Evolutionary conservation across 2,113 vertebrate genomes (phyloP), one percentile per base, ranked within the genome.

Genomic region (Nasalis larvatus): DNA sequence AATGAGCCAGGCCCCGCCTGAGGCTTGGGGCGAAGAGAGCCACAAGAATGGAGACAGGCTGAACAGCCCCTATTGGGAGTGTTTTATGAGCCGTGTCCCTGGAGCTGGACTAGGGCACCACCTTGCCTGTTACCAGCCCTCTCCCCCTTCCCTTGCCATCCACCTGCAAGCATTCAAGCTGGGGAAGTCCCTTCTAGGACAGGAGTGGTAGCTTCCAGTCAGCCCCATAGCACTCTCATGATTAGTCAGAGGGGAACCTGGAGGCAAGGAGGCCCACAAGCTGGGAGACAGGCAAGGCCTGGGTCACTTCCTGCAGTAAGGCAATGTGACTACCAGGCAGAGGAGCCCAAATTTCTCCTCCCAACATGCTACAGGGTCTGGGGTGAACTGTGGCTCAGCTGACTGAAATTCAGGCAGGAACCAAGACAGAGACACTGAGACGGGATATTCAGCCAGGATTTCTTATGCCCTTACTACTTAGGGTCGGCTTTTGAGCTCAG

Each of bases 221-320:
- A 56, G 63, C n/a, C 35, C 77, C 6, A 0, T 9, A 37, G 32
- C 58, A 25, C 35, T 23, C 42, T 63, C 35, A 4, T 45, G 63
- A 2, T 83, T 45, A 88, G 73, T 95, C 86, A 94, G 78, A 97
- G 54, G 37, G 66, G 32, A 40, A 32, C 52, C 91, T 94, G 58
- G 73, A 81, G 91, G 86, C 27, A 52, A 35, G 9, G 11, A 32
- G 68, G n/a, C 35, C 63, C 35, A 40, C n/a, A 68, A 76, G 89
- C 45, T 35, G n/a, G 66, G 71, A 91, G n/a, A 77, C 16, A 45
- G 35, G n/a, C 45, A 52, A 96, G 82, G 66, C 77, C 54, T 58
- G 27, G 54, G 74, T 37, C 89, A 73, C 93, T 86, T 91, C 89
- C 96, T 69, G 32, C 32, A n/a, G 76, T 23, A 35, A 95, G 76